These are phyloP conservation scores for Linyphia triangularis DNA, from an alignment of 2,888 invertebrate species.

Conservation along the genomic window DNA sequence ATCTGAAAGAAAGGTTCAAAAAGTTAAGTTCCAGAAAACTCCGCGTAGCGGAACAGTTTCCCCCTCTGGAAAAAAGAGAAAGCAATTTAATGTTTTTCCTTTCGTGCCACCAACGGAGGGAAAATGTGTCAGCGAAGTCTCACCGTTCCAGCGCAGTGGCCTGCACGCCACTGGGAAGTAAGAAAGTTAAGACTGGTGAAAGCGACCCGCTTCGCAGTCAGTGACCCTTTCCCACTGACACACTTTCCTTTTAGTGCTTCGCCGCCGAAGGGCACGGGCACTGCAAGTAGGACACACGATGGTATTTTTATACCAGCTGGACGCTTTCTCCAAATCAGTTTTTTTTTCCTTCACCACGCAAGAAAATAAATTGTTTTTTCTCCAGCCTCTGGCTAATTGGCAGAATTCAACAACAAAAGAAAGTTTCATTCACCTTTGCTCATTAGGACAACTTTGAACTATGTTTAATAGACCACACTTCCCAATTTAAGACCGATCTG, in stretches of 20 bases:
- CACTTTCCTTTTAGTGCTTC: conserved; percentile 1
- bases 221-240: conserved; percentile 52
- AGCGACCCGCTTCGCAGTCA: conserved; percentile 64
- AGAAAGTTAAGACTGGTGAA: conserved; percentile 41
- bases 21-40: no score
- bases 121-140: conserved; percentile 26
- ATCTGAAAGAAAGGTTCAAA: no score
- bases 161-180: conserved; percentile 53
- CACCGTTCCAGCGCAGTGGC: conserved; percentile 2
- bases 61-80: background rate
- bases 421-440: no score
- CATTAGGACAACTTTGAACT: no score
- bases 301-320: background rate
- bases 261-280: conserved; percentile 5
- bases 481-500: no score
- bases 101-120: conserved; percentile 17
- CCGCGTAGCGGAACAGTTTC: background rate
- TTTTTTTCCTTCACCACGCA: no score
- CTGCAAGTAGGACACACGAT: background rate
- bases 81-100: background rate
- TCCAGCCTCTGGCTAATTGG: no score
- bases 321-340: no score
- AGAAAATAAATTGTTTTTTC: no score
- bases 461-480: no score
- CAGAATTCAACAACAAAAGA: no score